Conservation (phyloP, 2,797 vertebrate genomes). For the Amniataba percoides region DNA sequence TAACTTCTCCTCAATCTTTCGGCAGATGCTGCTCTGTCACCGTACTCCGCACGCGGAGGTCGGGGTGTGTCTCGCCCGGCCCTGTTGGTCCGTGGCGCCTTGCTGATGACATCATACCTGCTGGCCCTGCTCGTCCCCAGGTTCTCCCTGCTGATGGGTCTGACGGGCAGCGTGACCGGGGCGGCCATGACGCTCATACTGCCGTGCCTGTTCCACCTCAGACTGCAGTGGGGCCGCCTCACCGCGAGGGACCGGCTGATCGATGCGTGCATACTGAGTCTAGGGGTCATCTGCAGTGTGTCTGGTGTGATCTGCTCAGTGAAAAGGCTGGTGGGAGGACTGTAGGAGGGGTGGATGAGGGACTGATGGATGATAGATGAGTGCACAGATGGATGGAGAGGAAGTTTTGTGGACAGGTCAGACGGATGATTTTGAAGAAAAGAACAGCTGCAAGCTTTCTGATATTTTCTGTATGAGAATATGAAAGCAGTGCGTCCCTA, state of each 20-base stretch:
- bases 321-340: slow-evolving; percentile 78
- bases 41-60: slow-evolving; percentile 33
- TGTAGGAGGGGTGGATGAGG: slow-evolving; percentile 47
- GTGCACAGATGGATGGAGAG: neutral
- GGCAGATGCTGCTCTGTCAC: slow-evolving; percentile 44
- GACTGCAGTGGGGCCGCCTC: slow-evolving; percentile 84
- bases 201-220: slow-evolving; percentile 87
- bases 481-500: neutral
- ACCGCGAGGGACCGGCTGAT: slow-evolving; percentile 72
- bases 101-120: slow-evolving; percentile 86
- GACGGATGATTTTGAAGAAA: neutral
- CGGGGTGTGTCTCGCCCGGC: slow-evolving; percentile 49
- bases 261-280: slow-evolving; percentile 83
- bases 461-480: slow-evolving; percentile 6
- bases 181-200: slow-evolving; percentile 88
- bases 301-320: slow-evolving; percentile 86
- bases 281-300: slow-evolving; percentile 85
- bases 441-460: neutral
- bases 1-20: slow-evolving; percentile 13
- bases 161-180: slow-evolving; percentile 88
- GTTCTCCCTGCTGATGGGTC: slow-evolving; percentile 87
- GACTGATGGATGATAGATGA: neutral
- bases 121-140: slow-evolving; percentile 85
- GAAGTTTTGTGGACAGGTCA: neutral
- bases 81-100: slow-evolving; percentile 78